Conservation (phyloP, 2,797 vertebrate genomes). For the Chiloscyllium punctatum region DNA sequence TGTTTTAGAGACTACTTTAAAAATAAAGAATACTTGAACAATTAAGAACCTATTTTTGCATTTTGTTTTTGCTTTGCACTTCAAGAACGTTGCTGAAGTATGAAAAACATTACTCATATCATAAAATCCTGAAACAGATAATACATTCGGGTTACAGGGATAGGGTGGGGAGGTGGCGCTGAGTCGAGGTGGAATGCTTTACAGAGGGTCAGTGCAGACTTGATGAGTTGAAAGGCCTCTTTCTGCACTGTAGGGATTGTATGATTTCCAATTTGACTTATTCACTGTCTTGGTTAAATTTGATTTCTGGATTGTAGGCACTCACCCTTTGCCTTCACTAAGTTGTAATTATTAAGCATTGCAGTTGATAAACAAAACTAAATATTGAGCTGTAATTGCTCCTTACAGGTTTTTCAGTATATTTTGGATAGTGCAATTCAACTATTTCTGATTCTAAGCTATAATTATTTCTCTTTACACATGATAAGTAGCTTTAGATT, state of each 20-base stretch:
- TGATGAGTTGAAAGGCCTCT: too few relatives aligned
- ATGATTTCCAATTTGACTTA: neutral
- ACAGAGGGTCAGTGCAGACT: too few relatives aligned
- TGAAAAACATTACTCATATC: neutral
- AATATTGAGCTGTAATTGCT: conserved; percentile 1
- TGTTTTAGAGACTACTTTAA: neutral
- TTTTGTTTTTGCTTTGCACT: neutral
- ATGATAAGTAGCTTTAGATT: neutral
- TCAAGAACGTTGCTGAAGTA: neutral
- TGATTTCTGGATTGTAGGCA: neutral
- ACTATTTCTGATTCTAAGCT: neutral
- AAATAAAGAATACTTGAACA: neutral
- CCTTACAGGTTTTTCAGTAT: neutral
- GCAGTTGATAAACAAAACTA: neutral
- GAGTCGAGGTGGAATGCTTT: too few relatives aligned
- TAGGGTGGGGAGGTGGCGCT: too few relatives aligned
- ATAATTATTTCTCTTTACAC: neutral
- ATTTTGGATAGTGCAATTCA: neutral
- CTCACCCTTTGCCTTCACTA: neutral
- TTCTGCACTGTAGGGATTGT: neutral
- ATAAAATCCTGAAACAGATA: neutral
- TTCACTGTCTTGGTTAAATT: neutral
- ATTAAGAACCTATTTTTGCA: too few relatives aligned
- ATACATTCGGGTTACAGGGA: too few relatives aligned
- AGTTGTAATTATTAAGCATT: neutral